Base-by-base conservation (phyloP, 2,113 vertebrate genomes). In the Myrmecophaga tridactyla region DNA sequence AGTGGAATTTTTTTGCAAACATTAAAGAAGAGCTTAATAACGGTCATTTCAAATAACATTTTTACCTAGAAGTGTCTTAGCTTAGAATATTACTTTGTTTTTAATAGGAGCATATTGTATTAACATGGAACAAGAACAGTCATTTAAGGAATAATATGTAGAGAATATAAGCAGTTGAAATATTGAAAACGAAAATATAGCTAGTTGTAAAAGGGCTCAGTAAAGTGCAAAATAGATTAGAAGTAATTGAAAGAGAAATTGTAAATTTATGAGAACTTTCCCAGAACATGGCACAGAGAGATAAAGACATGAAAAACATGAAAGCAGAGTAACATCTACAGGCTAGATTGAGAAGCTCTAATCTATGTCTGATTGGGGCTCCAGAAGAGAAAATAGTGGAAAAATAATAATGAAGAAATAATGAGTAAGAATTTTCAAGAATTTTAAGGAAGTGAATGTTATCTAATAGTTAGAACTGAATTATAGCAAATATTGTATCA, bases 21-120 rank as follows among this genome's bases (percentile, higher is more conserved):
- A 34, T 53, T 92, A 80, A 92, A 92, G 27, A 91, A 81, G 41
- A 82, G n/a, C 60, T 96, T 90, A 77, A 60, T 89, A 89, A 21
- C 46, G 29, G 83, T 14, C 13, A 63, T 94, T 89, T 63, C 43
- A 78, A 86, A 94, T 62, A 89, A 86, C 1, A 43, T 92, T 93
- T 93, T 36, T 53, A 73, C 31, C 15, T 94, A 53, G 81, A 91
- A 56, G 17, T 62, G 5, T 90, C 36, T 56, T 86, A 83, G 27
- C 34, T 95, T 92, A 84, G 90, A 90, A 18, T 65, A 15, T 70
- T 72, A 3, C 63, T 87, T 1, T 10, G 29, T 72, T 80, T 96
- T 92, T 73, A 25, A 89, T 78, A 56, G 83, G 70, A 89, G 8
- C 4, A 60, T 43, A 36, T 36, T 92, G 41, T 1, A 20, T 82